Evolutionary conservation across 2,113 vertebrate genomes (phyloP), one percentile per base, ranked within the genome.

Genomic region (Alosa alosa): DNA sequence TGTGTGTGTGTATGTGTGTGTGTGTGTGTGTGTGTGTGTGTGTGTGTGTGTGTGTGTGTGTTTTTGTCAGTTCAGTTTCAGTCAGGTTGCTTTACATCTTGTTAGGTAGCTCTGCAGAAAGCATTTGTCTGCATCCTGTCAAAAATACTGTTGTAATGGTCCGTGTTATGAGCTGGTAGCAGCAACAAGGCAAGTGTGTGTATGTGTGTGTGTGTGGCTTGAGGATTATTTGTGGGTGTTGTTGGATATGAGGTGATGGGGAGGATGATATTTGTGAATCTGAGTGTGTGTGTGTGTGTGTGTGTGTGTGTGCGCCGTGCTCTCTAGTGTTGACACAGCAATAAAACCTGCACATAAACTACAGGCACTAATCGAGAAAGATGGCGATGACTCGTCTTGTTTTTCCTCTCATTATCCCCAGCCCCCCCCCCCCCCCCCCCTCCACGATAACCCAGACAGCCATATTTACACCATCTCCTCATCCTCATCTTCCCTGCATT

Each of bases 361-460:
- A 88, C 25, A 81, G 44, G n/a, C 49, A 60, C 68, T 86, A 86
- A 89, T 86, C 86, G 84, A 83, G 81, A 81, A 83, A 64, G 49
- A 86, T 72, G 31, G 72, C 39, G 31, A 83, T 44, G 41, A 82
- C 81, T 68, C 22, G 25, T 83, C 55, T 60, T 83, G 55, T 31
- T 60, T 60, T 68, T 68, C 64, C 64, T 31, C 64, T 68, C 64
- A 68, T 68, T 68, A 68, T n/a, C 64, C 64, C 60, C n/a, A 1
- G 4, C 8, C 60, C 7, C 57, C 4, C 57, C 57, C 45, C 10
- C 57, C 22, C n/a, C 22, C 8, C 6, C 60, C 64, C 64, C 52
- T 18, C 64, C 64, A n/a, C 7, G 64, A 31, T 31, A 68, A 68
- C 64, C 64, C 64, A 9, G 64, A 68, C 64, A 31, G 64, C 64